phyloP scores from a whole-genome alignment of 2,113 vertebrate species.

The Harpagus bidentatus region DNA sequence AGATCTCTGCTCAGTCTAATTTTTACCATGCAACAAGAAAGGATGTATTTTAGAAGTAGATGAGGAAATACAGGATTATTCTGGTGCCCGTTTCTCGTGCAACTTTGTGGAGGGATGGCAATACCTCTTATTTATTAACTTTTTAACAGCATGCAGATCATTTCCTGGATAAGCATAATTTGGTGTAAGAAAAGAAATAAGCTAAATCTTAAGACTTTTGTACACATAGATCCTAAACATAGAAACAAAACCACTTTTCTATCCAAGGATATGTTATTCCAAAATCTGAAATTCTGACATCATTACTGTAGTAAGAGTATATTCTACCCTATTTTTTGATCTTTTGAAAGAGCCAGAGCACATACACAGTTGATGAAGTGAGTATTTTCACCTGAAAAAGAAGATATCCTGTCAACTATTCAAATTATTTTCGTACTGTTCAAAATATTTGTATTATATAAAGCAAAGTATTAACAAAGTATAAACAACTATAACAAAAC shows the following conservation, averaged over 20 bases:
- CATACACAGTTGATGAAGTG: rapidly evolving
- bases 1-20: not conserved
- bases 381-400: not conserved
- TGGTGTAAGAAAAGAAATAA: not conserved
- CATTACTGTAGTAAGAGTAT: not conserved
- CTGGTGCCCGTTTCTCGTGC: not conserved
- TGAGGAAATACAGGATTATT: rapidly evolving
- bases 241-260: not conserved
- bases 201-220: not conserved
- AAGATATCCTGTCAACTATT: not conserved
- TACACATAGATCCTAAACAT: not conserved
- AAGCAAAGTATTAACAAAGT: not conserved
- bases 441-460: not conserved
- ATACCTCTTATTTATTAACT: not conserved
- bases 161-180: not conserved
- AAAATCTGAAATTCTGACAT: not conserved
- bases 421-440: not conserved
- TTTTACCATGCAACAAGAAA: not conserved
- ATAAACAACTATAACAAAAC: not conserved
- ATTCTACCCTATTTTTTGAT: not conserved
- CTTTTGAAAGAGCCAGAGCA: not conserved
- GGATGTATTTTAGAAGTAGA: not conserved
- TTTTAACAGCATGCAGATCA: not conserved
- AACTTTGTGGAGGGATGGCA: not conserved
- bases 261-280: not conserved